phyloP scores from a whole-genome alignment of 92 coral and sea anemone genomes.

The Ricordea florida region DNA sequence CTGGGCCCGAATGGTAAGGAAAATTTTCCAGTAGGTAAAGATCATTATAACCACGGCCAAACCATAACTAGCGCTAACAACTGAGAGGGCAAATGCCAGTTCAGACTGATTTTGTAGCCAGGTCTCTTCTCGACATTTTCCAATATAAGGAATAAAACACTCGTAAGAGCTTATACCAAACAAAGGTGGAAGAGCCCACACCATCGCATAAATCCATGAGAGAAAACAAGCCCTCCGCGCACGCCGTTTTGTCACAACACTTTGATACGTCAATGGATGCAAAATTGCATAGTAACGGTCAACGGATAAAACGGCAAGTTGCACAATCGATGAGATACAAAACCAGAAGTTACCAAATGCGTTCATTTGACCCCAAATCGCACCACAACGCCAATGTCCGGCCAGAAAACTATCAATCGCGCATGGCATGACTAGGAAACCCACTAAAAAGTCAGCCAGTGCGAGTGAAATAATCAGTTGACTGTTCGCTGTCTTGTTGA shows the following conservation, averaged over 20 bases:
- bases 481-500: conserved; percentile 54
- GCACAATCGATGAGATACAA: conserved; percentile 82
- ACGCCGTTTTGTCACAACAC: conserved; percentile 41
- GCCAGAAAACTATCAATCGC: conserved; percentile 61
- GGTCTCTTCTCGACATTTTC: conserved; percentile 49
- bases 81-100: conserved; percentile 48
- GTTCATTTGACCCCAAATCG: conserved; percentile 57
- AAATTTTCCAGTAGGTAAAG: conserved; percentile 51
- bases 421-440: conserved; percentile 74
- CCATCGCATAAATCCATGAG: conserved; percentile 54
- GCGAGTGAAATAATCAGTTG: conserved; percentile 64
- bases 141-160: conserved; percentile 70
- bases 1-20: conserved; percentile 34
- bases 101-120: conserved; percentile 21
- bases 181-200: conserved; percentile 75
- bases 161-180: conserved; percentile 63
- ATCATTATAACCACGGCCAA: conserved; percentile 37
- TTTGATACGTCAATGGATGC: conserved; percentile 44
- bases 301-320: conserved; percentile 62
- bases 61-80: conserved; percentile 57
- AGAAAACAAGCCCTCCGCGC: conserved; percentile 27
- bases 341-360: conserved; percentile 79
- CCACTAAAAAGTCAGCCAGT: conserved; percentile 73
- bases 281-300: conserved; percentile 68
- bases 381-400: conserved; percentile 76